These are phyloP conservation scores for Acleris cristana DNA, from an alignment of 2,888 invertebrate genomes.

Conservation along the genomic window DNA sequence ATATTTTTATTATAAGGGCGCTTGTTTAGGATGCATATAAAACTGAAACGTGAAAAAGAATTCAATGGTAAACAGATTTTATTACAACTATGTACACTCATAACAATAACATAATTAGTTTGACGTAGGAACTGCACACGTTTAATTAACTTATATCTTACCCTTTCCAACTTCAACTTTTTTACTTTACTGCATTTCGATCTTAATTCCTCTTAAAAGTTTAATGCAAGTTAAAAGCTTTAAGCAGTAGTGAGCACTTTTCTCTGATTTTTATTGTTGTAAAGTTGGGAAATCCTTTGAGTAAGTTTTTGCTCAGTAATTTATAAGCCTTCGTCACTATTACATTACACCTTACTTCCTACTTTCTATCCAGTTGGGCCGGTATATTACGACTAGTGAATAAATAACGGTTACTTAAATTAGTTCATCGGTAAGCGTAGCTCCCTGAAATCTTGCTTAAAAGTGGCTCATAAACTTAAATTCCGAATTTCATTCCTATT, in stretches of 20 bases:
- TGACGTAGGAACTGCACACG: background rate
- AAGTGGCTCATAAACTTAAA: too few relatives aligned
- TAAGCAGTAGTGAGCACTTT: constrained; percentile 66
- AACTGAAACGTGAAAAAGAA: too few relatives aligned
- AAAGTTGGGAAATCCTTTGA: constrained; percentile 51
- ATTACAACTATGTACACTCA: too few relatives aligned
- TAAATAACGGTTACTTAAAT: too few relatives aligned
- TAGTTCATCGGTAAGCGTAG: too few relatives aligned
- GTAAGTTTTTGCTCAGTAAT: constrained; percentile 49
- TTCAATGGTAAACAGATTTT: too few relatives aligned
- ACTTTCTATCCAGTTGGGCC: background rate
- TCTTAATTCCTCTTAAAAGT: constrained; percentile 72
- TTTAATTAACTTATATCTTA: background rate
- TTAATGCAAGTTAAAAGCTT: constrained; percentile 73
- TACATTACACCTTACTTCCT: constrained; percentile 3
- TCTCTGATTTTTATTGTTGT: constrained; percentile 59
- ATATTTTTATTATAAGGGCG: too few relatives aligned
- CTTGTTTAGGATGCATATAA: too few relatives aligned
- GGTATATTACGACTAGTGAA: too few relatives aligned
- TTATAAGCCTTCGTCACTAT: constrained; percentile 41
- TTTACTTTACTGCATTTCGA: constrained; percentile 61
- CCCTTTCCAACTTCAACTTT: constrained; percentile 52
- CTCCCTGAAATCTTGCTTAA: too few relatives aligned
- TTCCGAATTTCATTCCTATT: too few relatives aligned
- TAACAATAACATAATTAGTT: too few relatives aligned